Conservation (phyloP, 2,888 invertebrate genomes). For the Bombyx huttoni region DNA sequence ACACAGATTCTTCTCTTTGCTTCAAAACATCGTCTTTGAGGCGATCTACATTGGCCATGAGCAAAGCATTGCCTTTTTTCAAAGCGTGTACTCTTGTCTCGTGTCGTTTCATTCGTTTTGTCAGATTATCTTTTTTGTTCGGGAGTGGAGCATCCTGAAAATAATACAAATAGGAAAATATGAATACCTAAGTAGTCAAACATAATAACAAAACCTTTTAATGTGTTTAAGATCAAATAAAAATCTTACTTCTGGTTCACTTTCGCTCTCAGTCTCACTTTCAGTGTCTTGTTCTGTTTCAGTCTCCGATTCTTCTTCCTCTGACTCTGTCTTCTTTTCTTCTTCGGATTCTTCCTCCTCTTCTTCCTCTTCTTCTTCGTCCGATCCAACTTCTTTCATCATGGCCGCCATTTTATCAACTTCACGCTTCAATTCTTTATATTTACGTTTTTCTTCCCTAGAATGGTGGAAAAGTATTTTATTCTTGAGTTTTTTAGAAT, state of each 20-base stretch:
- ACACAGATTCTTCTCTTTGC: constrained; percentile 83
- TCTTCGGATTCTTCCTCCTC: constrained; percentile 76
- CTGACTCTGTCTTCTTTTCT: constrained; percentile 67
- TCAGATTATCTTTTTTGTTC: constrained; percentile 77
- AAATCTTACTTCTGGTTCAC: constrained; percentile 75
- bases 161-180: not conserved
- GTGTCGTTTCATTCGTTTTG: constrained; percentile 78
- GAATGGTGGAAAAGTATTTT: not conserved
- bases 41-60: constrained; percentile 90
- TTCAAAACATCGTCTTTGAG: constrained; percentile 88
- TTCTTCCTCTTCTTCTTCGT: constrained; percentile 78
- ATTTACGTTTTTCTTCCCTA: constrained; percentile 85
- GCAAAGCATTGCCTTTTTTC: constrained; percentile 89
- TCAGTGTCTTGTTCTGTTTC: constrained; percentile 79
- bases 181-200: too few species aligned
- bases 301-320: constrained; percentile 75
- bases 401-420: constrained; percentile 92
- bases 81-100: constrained; percentile 84
- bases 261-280: constrained; percentile 76
- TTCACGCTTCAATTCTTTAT: constrained; percentile 86
- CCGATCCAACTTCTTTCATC: constrained; percentile 85
- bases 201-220: not conserved
- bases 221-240: not conserved
- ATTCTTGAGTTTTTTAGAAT: too few species aligned
- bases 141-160: constrained; percentile 76